Evolutionary conservation across 2,888 invertebrate species (phyloP).

Genomic region (Mellilla xanthometata): DNA sequence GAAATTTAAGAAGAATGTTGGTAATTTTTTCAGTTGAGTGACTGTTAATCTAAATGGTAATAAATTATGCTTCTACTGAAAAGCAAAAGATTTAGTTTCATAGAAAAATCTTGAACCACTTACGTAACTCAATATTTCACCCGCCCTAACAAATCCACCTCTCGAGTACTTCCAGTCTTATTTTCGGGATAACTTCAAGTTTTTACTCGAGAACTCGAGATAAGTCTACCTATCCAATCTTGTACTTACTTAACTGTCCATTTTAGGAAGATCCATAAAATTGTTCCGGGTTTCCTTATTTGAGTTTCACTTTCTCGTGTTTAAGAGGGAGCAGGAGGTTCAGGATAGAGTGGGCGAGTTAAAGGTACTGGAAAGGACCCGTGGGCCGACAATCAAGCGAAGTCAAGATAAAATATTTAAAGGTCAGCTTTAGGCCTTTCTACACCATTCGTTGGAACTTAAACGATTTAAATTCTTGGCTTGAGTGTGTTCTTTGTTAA

Average conservation of each 20-base stretch:
- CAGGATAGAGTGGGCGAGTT: slow-evolving; percentile 56
- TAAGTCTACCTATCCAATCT: slow-evolving; percentile 68
- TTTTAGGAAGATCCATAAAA: slow-evolving; percentile 54
- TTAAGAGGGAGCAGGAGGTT: slow-evolving; percentile 47
- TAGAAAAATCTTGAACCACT: slow-evolving; percentile 25
- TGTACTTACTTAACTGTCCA: slow-evolving; percentile 57
- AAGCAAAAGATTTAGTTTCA: neutral
- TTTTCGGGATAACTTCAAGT: slow-evolving; percentile 61
- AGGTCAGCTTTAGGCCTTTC: slow-evolving; percentile 66
- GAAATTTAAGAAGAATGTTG: neutral
- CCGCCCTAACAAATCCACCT: slow-evolving; percentile 50
- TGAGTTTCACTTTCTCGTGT: slow-evolving; percentile 45
- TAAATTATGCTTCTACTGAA: too few species aligned
- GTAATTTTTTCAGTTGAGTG: too few species aligned
- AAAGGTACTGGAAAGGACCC: slow-evolving; percentile 63
- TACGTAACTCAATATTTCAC: slow-evolving; percentile 32
- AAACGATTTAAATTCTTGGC: slow-evolving; percentile 61
- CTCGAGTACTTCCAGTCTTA: slow-evolving; percentile 54
- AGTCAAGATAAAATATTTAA: slow-evolving; percentile 79
- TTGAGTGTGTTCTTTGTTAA: slow-evolving; percentile 41
- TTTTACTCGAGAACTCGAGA: slow-evolving; percentile 63
- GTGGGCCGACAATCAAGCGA: slow-evolving; percentile 74
- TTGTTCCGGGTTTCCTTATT: slow-evolving; percentile 51
- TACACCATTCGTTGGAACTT: slow-evolving; percentile 53
- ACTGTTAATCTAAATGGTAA: too few species aligned